A percentile compares a stretch with the other conserved stretches of the same genome.
These are phyloP conservation scores for Micronycteris hirsuta DNA, from an alignment of 2,113 vertebrate genomes.

Conservation along the genomic window DNA sequence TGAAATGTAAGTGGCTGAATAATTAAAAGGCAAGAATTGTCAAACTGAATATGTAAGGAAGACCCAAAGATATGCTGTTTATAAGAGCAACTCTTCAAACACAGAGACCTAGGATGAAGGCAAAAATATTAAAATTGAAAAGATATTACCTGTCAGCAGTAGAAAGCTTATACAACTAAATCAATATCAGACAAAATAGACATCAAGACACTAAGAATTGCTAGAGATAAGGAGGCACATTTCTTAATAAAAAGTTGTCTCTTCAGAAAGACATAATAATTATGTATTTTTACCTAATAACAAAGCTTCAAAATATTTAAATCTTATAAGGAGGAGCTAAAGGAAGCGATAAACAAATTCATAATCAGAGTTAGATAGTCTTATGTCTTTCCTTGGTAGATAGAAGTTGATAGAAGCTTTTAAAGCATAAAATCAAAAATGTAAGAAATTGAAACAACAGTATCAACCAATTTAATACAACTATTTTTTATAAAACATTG, in stretches of 20 bases:
- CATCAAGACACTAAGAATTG: neutral
- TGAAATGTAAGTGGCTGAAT: neutral
- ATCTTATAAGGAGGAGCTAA: neutral
- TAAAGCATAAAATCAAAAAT: neutral
- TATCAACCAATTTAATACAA: neutral
- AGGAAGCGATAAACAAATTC: neutral
- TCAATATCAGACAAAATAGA: neutral
- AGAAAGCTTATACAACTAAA: neutral
- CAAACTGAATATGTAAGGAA: neutral
- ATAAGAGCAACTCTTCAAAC: neutral
- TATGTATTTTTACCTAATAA: neutral
- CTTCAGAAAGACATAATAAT: neutral
- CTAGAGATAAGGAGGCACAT: neutral
- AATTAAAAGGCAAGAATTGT: neutral
- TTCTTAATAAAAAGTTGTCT: neutral
- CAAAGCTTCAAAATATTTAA: neutral
- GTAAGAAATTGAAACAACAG: neutral
- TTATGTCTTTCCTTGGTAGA: neutral
- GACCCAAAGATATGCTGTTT: neutral
- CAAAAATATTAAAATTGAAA: neutral
- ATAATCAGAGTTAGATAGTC: neutral
- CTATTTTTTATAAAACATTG: neutral
- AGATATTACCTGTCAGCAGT: neutral
- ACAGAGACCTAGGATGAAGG: neutral
- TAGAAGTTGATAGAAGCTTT: neutral